These are phyloP conservation scores for Bubo scandiacus DNA, from an alignment of 2,113 vertebrate species.

Conservation along the genomic window DNA sequence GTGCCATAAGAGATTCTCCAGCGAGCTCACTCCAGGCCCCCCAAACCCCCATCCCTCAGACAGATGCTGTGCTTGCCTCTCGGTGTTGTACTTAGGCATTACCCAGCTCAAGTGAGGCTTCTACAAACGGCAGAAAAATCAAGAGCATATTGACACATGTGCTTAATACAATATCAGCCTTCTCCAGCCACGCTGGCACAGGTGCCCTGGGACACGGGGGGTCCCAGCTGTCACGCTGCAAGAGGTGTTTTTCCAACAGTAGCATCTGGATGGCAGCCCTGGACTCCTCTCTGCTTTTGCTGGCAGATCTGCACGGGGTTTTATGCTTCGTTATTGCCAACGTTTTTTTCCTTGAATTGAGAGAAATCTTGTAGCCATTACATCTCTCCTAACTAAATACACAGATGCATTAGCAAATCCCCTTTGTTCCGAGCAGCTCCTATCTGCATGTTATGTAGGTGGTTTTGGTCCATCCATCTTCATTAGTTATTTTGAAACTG, in stretches of 20 bases:
- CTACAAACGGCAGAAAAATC: background rate
- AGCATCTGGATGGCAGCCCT: background rate
- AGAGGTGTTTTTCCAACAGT: background rate
- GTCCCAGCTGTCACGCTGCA: background rate
- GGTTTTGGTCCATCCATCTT: background rate
- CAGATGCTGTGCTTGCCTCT: background rate
- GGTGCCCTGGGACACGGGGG: background rate
- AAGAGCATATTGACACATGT: background rate
- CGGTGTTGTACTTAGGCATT: background rate
- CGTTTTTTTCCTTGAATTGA: constrained; percentile 63
- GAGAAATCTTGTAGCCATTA: background rate
- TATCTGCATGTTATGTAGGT: background rate
- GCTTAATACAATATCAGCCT: background rate
- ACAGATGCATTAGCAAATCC: background rate
- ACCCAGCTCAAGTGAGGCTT: background rate
- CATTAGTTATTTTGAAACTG: background rate
- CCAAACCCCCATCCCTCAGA: background rate
- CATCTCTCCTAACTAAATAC: background rate
- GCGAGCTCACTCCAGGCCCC: background rate
- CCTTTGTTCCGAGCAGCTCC: background rate
- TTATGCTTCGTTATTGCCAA: background rate
- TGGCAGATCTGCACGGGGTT: background rate
- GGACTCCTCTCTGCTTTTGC: background rate
- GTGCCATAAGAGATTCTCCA: background rate
- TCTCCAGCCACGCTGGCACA: background rate